phyloP scores from a whole-genome alignment of 2,888 invertebrate species.

The Acrobasis repandana region DNA sequence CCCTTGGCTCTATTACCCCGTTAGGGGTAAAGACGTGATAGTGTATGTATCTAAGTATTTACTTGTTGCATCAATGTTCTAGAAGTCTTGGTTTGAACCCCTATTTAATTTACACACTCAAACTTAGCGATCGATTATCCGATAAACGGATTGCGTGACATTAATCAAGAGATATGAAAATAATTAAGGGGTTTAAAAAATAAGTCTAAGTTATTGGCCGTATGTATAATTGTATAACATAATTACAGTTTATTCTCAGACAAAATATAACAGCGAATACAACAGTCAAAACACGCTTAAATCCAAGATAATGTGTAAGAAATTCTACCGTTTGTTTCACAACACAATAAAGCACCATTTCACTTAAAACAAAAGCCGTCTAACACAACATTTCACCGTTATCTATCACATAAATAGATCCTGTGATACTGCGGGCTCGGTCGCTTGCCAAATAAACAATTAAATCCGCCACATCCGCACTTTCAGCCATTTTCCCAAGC shows the following conservation, averaged over 20 bases:
- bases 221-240: too few species aligned
- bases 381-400: constrained; percentile 69
- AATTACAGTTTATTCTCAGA: background rate
- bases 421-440: constrained; percentile 94
- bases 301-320: background rate
- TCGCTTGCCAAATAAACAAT: constrained; percentile 95
- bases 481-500: constrained; percentile 90
- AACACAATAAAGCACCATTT: constrained; percentile 20
- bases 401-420: constrained; percentile 81
- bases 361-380: constrained; percentile 30
- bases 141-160: too few species aligned
- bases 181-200: too few species aligned
- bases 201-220: too few species aligned
- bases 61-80: too few species aligned
- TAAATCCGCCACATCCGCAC: constrained; percentile 92
- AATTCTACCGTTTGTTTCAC: constrained; percentile 9
- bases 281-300: background rate
- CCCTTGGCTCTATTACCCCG: too few species aligned
- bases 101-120: too few species aligned
- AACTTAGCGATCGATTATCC: too few species aligned
- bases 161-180: too few species aligned
- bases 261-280: background rate
- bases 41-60: too few species aligned
- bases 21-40: too few species aligned
- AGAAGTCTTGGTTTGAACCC: too few species aligned